Evolutionary conservation across 2,888 invertebrate genomes (phyloP).

Genomic region (Synanthedon vespiformis): DNA sequence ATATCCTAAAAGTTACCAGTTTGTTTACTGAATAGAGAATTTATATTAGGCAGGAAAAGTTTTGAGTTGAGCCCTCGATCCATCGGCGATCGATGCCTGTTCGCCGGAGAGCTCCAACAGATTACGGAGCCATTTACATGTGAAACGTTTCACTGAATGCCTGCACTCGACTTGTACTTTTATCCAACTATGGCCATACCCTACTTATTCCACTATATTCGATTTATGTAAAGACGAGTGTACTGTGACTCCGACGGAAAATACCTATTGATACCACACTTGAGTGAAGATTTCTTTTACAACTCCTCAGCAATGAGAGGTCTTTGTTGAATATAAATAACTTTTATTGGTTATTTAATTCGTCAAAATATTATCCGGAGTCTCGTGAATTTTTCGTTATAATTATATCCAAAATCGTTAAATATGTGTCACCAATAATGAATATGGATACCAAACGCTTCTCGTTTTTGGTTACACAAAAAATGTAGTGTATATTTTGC

Average conservation of each 20-base stretch:
- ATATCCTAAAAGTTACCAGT: constrained; percentile 23
- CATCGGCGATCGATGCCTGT: constrained; percentile 48
- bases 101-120: constrained; percentile 41
- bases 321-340: too few relatives aligned
- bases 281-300: too few relatives aligned
- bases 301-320: too few relatives aligned
- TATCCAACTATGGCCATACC: constrained; percentile 25
- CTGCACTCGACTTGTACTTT: constrained; percentile 48
- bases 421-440: too few relatives aligned
- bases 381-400: too few relatives aligned
- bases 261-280: neutral
- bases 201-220: constrained; percentile 36
- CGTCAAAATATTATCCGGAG: too few relatives aligned
- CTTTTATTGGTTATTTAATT: too few relatives aligned
- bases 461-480: too few relatives aligned
- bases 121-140: constrained; percentile 63
- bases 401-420: too few relatives aligned
- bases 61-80: constrained; percentile 37
- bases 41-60: constrained; percentile 28
- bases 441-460: too few relatives aligned
- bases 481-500: neutral
- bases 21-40: constrained; percentile 14
- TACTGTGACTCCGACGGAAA: constrained; percentile 17
- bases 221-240: constrained; percentile 30
- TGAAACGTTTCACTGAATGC: constrained; percentile 59